Conservation (phyloP, 2,888 invertebrate genomes). For the Pristionchus maxplancki region DNA sequence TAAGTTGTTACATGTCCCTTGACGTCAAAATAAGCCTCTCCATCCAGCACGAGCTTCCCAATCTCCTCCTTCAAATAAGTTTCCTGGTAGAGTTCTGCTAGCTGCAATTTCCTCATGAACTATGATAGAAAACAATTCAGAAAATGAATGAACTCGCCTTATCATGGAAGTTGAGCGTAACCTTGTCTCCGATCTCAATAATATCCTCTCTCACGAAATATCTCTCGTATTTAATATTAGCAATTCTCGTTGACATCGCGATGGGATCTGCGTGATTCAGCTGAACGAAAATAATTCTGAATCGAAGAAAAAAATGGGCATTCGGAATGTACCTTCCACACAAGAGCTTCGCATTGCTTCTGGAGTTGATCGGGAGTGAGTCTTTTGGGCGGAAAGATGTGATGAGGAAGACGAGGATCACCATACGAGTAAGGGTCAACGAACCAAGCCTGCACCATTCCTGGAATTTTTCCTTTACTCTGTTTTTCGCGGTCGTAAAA, state of each 20-base stretch:
- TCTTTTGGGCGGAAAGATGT: not conserved
- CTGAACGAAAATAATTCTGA: not conserved
- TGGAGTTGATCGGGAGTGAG: not conserved
- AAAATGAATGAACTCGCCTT: not conserved
- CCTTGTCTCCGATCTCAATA: not conserved
- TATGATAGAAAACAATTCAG: too few species aligned
- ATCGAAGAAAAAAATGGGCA: not conserved
- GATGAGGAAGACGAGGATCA: conserved; percentile 38
- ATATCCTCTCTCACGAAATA: conserved; percentile 19
- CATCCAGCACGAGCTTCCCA: not conserved
- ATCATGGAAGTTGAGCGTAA: not conserved
- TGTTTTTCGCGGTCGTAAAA: not conserved
- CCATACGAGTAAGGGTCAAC: not conserved
- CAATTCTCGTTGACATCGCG: conserved; percentile 21
- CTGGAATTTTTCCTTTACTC: not conserved
- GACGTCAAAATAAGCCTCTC: conserved; percentile 28
- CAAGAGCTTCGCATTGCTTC: not conserved
- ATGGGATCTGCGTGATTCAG: not conserved
- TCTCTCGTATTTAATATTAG: conserved; percentile 30
- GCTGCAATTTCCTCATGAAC: not conserved
- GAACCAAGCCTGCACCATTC: conserved; percentile 29
- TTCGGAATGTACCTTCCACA: conserved; percentile 35
- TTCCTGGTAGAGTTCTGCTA: not conserved
- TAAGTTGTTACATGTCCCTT: not conserved
- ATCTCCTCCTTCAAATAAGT: conserved; percentile 24